phyloP scores from a whole-genome alignment of 2,888 invertebrate genomes.

The Metellina segmentata region DNA sequence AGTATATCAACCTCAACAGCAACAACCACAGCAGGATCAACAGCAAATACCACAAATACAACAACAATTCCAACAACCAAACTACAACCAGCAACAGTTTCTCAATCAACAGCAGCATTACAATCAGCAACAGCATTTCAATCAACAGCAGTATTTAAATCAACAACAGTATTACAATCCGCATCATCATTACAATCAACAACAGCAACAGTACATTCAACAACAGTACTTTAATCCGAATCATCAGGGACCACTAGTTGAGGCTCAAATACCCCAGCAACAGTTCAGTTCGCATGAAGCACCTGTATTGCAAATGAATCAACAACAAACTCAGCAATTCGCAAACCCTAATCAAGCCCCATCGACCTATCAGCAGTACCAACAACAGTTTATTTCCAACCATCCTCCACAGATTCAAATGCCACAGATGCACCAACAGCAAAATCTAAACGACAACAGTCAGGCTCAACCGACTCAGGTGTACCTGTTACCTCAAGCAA shows the following conservation, averaged over 20 bases:
- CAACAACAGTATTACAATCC: neutral
- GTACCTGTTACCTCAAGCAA: neutral
- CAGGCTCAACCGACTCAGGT: neutral
- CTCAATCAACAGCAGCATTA: slow-evolving; percentile 23
- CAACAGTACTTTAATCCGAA: slow-evolving; percentile 25
- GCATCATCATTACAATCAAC: neutral
- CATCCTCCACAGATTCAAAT: neutral
- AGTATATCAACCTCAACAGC: slow-evolving; percentile 9
- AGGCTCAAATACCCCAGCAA: slow-evolving; percentile 8
- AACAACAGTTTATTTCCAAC: slow-evolving; percentile 38
- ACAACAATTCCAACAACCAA: slow-evolving; percentile 19
- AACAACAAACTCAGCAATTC: slow-evolving; percentile 21
- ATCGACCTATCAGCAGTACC: neutral
- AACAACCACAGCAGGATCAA: slow-evolving; percentile 17
- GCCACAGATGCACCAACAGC: neutral
- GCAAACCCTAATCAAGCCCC: neutral
- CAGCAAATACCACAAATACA: slow-evolving; percentile 16
- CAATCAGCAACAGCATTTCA: slow-evolving; percentile 13
- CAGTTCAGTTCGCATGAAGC: neutral
- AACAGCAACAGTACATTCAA: slow-evolving; percentile 8
- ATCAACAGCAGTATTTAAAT: neutral
- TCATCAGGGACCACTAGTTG: neutral
- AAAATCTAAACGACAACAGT: neutral
- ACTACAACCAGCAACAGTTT: slow-evolving; percentile 6
- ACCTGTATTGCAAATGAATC: neutral